These are phyloP conservation scores for Ia io DNA, from an alignment of 2,113 vertebrate genomes.

Conservation along the genomic window DNA sequence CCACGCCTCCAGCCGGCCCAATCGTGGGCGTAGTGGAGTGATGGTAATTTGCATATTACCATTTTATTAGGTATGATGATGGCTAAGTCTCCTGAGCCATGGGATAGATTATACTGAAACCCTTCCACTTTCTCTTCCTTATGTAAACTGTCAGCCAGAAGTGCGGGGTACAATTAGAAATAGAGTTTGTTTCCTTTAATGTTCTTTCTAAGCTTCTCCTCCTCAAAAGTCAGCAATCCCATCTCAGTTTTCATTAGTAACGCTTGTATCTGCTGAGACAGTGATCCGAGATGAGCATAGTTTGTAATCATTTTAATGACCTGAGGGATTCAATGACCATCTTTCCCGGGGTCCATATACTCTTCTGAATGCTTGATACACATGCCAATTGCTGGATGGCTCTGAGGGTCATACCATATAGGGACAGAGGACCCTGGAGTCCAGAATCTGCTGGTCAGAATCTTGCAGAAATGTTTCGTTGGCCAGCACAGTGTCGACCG, in stretches of 20 bases:
- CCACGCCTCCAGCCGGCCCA: too few species aligned
- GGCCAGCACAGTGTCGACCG: not conserved
- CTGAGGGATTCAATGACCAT: not conserved
- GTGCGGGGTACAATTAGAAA: slow-evolving; percentile 9
- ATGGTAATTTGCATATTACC: too few species aligned
- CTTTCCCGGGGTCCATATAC: not conserved
- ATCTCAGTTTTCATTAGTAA: not conserved
- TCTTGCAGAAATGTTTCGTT: not conserved
- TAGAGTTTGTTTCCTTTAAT: slow-evolving; percentile 4
- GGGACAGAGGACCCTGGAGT: not conserved
- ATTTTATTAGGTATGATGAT: too few species aligned
- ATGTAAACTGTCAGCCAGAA: not conserved
- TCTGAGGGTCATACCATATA: not conserved
- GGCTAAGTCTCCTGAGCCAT: not conserved
- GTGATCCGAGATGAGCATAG: not conserved
- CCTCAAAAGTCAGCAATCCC: not conserved
- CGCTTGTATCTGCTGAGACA: not conserved
- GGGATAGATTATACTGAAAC: not conserved
- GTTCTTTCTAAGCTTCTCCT: not conserved
- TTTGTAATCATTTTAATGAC: not conserved
- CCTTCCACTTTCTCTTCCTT: not conserved
- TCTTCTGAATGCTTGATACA: not conserved
- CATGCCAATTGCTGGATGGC: not conserved
- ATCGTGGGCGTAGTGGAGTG: too few species aligned
- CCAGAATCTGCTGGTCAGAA: not conserved